Base-by-base conservation (phyloP, 2,797 vertebrate species). In the Pachyuromys duprasi region DNA sequence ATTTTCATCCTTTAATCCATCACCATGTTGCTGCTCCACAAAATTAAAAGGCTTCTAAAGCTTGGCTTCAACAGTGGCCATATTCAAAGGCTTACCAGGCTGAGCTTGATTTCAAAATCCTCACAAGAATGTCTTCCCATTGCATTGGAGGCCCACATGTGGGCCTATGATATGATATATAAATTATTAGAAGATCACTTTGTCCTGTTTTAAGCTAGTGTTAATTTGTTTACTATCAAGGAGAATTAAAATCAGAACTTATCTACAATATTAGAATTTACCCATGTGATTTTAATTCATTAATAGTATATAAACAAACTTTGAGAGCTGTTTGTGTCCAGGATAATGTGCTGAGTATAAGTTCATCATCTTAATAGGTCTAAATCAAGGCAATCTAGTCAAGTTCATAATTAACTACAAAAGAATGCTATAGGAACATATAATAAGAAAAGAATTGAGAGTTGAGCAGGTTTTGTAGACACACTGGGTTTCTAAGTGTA, bases 1-100 rank as follows among this genome's bases (percentile, higher is more conserved):
- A 84, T 91, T 90, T 92, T 78, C 57, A 95, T 83, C 55, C 67
- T 95, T 97, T 96, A 90, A 89, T 96, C 75, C n/a, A 8, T 92
- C 57, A 82, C 20, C 36, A 24, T 88, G 57, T 39, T 90, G 67
- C 84, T 95, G 33, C 36, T 90, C 93, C 82, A 67, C 39, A 87
- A n/a, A 88, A 69, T 94, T 67, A 94, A 92, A 96, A 94, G 80
- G 28, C 53, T 53, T 95, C 60, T 91, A 83, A 93, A 79, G 8
- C 18, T 93, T 95, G 53, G 39, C 91, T 95, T 96, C 13, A 65
- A 28, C 39, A 80, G 55, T 95, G 88, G 39, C 60, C 84, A 93
- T 63, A 95, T 87, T 90, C 86, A 97, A 91, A 92, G 80, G 75
- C 22, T 93, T 17, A 70, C 39, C 55, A 42, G 22, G 18, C 74